Evolutionary conservation across 2,113 vertebrate species (phyloP).

Genomic region (Vidua chalybeata): DNA sequence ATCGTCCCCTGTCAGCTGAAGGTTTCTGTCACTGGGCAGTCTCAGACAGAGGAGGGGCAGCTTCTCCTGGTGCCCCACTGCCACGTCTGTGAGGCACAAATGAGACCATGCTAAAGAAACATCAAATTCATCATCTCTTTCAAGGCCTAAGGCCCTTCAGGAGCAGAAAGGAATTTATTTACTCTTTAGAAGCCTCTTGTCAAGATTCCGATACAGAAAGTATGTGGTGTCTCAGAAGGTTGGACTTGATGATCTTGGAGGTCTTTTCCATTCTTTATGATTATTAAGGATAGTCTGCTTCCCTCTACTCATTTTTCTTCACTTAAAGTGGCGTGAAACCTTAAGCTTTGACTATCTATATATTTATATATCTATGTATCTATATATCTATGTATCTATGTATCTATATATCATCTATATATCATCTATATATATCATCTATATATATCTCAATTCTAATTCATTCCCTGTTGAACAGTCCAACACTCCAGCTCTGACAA

Average conservation of each 20-base stretch:
- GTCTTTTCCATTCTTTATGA: not conserved
- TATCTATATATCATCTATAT: too few relatives aligned
- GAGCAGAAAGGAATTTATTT: not conserved
- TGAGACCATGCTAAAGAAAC: not conserved
- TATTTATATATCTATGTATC: not conserved
- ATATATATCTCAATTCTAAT: not conserved
- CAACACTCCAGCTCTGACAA: not conserved
- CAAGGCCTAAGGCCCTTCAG: not conserved
- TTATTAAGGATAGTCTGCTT: not conserved
- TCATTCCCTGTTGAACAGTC: not conserved
- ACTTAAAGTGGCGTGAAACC: not conserved
- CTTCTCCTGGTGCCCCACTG: not conserved
- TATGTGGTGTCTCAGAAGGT: fast-evolving
- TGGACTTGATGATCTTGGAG: not conserved
- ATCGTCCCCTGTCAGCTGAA: not conserved
- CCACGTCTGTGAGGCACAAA: not conserved
- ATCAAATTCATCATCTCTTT: not conserved
- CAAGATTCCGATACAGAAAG: not conserved
- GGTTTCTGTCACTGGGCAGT: not conserved
- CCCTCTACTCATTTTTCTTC: not conserved
- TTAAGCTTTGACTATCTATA: not conserved
- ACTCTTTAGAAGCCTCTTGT: not conserved
- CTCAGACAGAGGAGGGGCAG: not conserved
- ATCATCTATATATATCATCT: too few relatives aligned
- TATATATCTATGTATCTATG: not conserved